Evolutionary conservation across 2,113 vertebrate species (phyloP).

Genomic region (Triplophysa siluroides): DNA sequence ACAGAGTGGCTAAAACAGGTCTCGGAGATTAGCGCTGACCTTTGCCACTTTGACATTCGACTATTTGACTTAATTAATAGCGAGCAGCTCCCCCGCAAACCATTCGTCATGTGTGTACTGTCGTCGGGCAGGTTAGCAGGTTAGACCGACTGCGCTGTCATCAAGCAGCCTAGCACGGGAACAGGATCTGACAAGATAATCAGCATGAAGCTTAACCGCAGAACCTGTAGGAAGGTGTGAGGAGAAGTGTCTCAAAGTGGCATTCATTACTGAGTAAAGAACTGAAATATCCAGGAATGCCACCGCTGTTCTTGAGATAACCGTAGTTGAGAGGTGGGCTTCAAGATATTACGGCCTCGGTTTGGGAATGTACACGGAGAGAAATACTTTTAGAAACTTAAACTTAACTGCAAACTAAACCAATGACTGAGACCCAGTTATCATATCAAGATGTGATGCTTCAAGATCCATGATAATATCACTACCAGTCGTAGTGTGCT

Average conservation of each 20-base stretch:
- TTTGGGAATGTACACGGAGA: background rate
- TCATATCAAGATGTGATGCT: background rate
- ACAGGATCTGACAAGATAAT: conserved; percentile 41
- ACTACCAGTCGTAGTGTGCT: background rate
- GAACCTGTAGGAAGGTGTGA: conserved; percentile 31
- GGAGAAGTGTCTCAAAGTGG: conserved; percentile 24
- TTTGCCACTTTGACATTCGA: conserved; percentile 50
- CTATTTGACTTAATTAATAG: conserved; percentile 50
- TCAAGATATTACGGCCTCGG: background rate
- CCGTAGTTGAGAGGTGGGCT: conserved; percentile 4
- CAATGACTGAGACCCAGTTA: background rate
- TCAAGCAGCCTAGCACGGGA: conserved; percentile 12
- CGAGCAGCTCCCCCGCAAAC: conserved; percentile 20
- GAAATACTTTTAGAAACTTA: background rate
- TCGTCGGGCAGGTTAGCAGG: conserved; percentile 27
- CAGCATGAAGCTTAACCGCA: conserved; percentile 33
- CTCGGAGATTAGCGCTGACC: conserved; percentile 49
- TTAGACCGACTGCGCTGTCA: conserved; percentile 21
- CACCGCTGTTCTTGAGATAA: conserved; percentile 18
- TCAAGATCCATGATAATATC: background rate
- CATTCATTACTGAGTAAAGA: conserved; percentile 37
- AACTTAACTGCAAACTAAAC: conserved; percentile 19
- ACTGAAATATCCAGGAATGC: conserved; percentile 27
- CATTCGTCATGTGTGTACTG: conserved; percentile 38
- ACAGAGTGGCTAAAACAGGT: conserved; percentile 12